Evolutionary conservation across 1,140 invertebrate species (phyloP), one percentile per base, ranked within the genome.

Genomic region (Popillia japonica): DNA sequence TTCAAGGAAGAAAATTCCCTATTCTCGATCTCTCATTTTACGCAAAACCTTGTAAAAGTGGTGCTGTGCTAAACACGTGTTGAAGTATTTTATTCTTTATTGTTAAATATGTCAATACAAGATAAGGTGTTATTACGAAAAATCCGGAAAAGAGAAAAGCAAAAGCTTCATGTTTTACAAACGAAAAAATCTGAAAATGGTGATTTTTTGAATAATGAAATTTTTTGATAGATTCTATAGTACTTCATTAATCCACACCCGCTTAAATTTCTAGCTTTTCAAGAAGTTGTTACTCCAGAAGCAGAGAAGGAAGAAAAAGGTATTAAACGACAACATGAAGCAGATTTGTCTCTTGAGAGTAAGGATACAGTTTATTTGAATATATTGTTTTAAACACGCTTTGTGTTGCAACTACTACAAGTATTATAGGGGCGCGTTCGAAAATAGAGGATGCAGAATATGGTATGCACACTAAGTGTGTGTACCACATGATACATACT

Each of bases 81-180:
- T 34, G 27, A 34, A 34, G 27, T 34, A 34, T 2, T 34, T 34
- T 34, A 34, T 34, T 34, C 2, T 34, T 34, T 34, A 34, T 34
- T 34, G 27, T 34, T 34, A 34, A 34, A 34, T 34, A 94, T 95
- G 93, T 92, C 92, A 75, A 89, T 94, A 0, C 91, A 92, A 41
- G 93, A 95, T 77, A 94, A 94, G 87, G 89, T 94, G 23, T 87
- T 95, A 75, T 92, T 94, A 88, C 88, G 93, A 77, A 95, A 95
- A 87, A 92, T 95, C 76, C 93, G 92, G 77, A 94, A 94, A 83
- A 88, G 92, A 9, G 93, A 94, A 83, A 92, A 93, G 81, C 91
- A 90, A 78, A 94, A 93, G 85, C 86, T 92, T 42, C 90, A 91
- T 81, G 86, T 89, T 72, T 84, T 89, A 8, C 88, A 90, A 82